Percentiles rank a stretch among this genome's conserved stretches.
phyloP scores from a whole-genome alignment of 2,888 invertebrate genomes.

The Syrista parreyssii region DNA sequence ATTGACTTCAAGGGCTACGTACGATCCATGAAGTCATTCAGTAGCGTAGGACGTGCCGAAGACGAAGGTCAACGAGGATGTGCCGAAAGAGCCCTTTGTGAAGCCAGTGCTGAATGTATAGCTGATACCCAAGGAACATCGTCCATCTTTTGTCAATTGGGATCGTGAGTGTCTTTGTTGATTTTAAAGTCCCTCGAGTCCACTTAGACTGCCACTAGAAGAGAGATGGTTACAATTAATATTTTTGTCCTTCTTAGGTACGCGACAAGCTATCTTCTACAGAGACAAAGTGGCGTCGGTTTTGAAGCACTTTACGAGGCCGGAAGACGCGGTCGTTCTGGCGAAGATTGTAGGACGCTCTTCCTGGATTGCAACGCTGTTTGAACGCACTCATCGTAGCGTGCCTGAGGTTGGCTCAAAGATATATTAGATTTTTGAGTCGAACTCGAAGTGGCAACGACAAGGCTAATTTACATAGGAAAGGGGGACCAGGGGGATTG shows the following conservation, averaged over 20 bases:
- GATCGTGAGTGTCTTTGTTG: conserved; percentile 78
- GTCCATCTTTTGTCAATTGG: conserved; percentile 91
- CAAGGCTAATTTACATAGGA: background rate
- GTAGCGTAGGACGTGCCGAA: conserved; percentile 74
- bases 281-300: conserved; percentile 77
- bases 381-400: conserved; percentile 64
- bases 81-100: conserved; percentile 75
- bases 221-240: background rate
- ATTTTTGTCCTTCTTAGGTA: conserved; percentile 70
- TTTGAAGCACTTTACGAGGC: conserved; percentile 88
- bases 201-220: background rate
- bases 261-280: conserved; percentile 86
- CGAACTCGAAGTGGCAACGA: background rate
- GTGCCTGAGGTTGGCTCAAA: background rate
- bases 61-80: conserved; percentile 89
- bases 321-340: conserved; percentile 85
- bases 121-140: conserved; percentile 77
- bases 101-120: conserved; percentile 89
- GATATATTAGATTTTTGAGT: background rate
- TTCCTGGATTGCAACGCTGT: conserved; percentile 92
- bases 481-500: background rate
- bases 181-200: background rate
- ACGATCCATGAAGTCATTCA: conserved; percentile 72
- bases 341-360: conserved; percentile 86
- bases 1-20: conserved; percentile 75